phyloP scores from a whole-genome alignment of 2,888 invertebrate species.

The Merodon equestris region DNA sequence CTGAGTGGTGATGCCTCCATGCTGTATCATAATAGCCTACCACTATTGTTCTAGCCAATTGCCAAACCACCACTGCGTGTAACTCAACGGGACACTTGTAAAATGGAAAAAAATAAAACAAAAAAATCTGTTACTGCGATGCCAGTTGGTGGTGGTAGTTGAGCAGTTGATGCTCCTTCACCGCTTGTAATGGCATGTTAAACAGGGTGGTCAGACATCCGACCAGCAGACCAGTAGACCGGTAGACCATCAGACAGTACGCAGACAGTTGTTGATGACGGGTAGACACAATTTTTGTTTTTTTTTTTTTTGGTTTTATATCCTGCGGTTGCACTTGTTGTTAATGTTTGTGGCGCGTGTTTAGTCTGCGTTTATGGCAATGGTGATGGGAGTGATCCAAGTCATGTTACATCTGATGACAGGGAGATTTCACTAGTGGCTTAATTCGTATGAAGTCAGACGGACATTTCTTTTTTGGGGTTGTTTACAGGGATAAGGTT shows the following conservation, averaged over 20 bases:
- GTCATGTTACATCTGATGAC: constrained; percentile 4
- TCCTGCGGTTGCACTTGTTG: constrained; percentile 53
- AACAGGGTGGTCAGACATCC: constrained; percentile 52
- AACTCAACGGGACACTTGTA: constrained; percentile 67
- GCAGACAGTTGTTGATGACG: constrained; percentile 45
- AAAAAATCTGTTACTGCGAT: constrained; percentile 40
- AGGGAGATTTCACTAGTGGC: constrained; percentile 8
- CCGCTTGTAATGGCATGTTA: constrained; percentile 65
- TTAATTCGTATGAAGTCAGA: not conserved
- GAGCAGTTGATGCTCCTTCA: constrained; percentile 50
- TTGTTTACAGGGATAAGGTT: too few relatives aligned
- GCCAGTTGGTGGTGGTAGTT: constrained; percentile 29
- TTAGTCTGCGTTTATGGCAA: constrained; percentile 40
- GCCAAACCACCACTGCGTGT: constrained; percentile 63
- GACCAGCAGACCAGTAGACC: not conserved
- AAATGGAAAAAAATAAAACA: constrained; percentile 22
- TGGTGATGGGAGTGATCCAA: constrained; percentile 17
- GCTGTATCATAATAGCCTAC: constrained; percentile 60
- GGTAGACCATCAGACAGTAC: constrained; percentile 23
- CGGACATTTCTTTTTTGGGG: too few relatives aligned
- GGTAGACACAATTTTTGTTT: constrained; percentile 10
- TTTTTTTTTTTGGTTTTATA: constrained; percentile 10
- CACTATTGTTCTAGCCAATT: constrained; percentile 64
- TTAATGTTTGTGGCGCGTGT: constrained; percentile 51
- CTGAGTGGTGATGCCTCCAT: not conserved